Conservation (phyloP, 2,797 vertebrate species). For the Sebastes kiyomatsui region DNA sequence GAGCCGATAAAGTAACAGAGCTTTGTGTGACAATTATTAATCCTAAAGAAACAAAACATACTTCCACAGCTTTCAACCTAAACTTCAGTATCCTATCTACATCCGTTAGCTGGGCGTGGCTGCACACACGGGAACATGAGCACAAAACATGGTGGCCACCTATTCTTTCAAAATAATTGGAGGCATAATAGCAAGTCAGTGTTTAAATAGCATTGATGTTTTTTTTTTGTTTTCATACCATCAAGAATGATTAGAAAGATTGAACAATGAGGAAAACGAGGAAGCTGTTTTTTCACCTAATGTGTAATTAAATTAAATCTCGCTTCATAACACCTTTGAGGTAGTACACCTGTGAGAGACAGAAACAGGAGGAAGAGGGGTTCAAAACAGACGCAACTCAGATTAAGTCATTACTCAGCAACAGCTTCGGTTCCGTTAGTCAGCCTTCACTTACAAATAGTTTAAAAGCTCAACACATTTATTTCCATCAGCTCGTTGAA, state of each 20-base stretch:
- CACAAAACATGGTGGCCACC: background rate
- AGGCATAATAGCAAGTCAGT: conserved; percentile 21
- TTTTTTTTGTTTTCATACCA: background rate
- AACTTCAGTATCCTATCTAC: conserved; percentile 4
- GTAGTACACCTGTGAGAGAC: conserved; percentile 72
- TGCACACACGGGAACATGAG: conserved; percentile 9
- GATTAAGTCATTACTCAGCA: background rate
- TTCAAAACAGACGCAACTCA: conserved; percentile 21
- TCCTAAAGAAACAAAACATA: conserved; percentile 9
- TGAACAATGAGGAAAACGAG: background rate
- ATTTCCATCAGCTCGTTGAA: conserved; percentile 62
- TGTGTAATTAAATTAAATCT: conserved; percentile 33
- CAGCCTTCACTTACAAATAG: conserved; percentile 49
- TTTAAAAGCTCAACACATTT: conserved; percentile 69
- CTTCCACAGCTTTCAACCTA: conserved; percentile 19
- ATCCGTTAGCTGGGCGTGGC: conserved; percentile 16
- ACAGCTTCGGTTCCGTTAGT: conserved; percentile 15
- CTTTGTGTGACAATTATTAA: conserved; percentile 23
- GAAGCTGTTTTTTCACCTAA: conserved; percentile 25
- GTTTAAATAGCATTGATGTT: background rate
- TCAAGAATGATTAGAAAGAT: conserved; percentile 10
- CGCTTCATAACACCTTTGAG: conserved; percentile 64
- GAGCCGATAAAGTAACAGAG: conserved; percentile 56
- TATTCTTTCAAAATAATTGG: conserved; percentile 7
- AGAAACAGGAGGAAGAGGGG: conserved; percentile 23